A percentile compares a stretch with the other conserved stretches of the same genome.
These are phyloP conservation scores for Scolopax bukidnonensis DNA, from an alignment of 2,797 vertebrate genomes.

Conservation along the genomic window DNA sequence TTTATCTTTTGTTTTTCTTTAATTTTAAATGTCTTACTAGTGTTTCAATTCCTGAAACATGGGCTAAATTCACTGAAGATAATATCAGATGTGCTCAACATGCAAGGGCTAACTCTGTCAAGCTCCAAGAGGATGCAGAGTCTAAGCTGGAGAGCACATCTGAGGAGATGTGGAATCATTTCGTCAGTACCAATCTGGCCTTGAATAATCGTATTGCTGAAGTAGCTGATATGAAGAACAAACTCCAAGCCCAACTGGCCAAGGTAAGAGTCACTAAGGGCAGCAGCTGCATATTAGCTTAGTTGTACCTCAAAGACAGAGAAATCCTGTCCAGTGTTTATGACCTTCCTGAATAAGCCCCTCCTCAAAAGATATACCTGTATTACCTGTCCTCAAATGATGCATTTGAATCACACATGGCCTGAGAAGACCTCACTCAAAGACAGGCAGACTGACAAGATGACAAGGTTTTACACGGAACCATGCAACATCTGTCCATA, in stretches of 20 bases:
- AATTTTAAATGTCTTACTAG: not conserved
- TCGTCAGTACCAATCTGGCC: slow-evolving; percentile 72
- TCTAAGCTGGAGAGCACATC: slow-evolving; percentile 47
- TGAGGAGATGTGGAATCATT: slow-evolving; percentile 75
- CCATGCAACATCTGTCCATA: not conserved
- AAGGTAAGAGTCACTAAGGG: slow-evolving; percentile 51
- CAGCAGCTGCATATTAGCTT: not conserved
- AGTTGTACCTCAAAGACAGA: not conserved
- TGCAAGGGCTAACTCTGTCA: slow-evolving; percentile 69
- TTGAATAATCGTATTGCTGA: slow-evolving; percentile 61
- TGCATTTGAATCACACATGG: not conserved
- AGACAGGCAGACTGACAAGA: not conserved
- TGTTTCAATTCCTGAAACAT: slow-evolving; percentile 59
- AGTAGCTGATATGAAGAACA: slow-evolving; percentile 72
- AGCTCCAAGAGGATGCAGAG: slow-evolving; percentile 69
- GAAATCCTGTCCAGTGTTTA: not conserved
- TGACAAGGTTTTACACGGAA: not conserved
- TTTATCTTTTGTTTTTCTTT: not conserved
- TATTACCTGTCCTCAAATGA: not conserved
- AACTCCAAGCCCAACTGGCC: slow-evolving; percentile 71
- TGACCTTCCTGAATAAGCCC: not conserved
- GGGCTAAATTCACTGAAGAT: slow-evolving; percentile 75
- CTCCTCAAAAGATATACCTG: not conserved
- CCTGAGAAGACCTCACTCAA: not conserved
- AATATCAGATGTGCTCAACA: slow-evolving; percentile 74